phyloP scores from a whole-genome alignment of 2,888 invertebrate species.

The Cheilosia vernalis region DNA sequence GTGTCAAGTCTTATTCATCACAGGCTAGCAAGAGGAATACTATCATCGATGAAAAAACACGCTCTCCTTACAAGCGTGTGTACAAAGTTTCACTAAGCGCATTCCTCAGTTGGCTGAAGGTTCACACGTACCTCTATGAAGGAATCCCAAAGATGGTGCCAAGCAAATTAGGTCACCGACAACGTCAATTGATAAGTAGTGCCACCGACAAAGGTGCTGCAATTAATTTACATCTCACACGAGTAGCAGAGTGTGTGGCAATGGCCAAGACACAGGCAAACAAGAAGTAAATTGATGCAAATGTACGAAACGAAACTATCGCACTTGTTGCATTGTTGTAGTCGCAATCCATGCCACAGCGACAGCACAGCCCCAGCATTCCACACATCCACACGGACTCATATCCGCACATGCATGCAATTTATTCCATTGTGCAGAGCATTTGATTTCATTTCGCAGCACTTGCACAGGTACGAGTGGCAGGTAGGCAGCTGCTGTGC shows the following conservation, averaged over 20 bases:
- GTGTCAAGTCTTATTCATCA: slow-evolving; percentile 8
- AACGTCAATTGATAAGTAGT: slow-evolving; percentile 55
- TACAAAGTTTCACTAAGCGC: slow-evolving; percentile 29
- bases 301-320: slow-evolving; percentile 39
- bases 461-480: slow-evolving; percentile 15
- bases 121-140: slow-evolving; percentile 35
- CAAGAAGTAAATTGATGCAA: slow-evolving; percentile 47
- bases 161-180: slow-evolving; percentile 53
- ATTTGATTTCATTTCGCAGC: slow-evolving; percentile 59
- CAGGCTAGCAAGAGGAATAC: slow-evolving; percentile 19
- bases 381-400: slow-evolving; percentile 33
- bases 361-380: slow-evolving; percentile 51
- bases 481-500: slow-evolving; percentile 7
- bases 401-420: slow-evolving; percentile 35
- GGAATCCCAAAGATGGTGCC: slow-evolving; percentile 38
- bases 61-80: neutral
- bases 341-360: slow-evolving; percentile 26
- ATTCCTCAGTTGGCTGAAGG: slow-evolving; percentile 16
- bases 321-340: slow-evolving; percentile 72
- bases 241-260: slow-evolving; percentile 37
- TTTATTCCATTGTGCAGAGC: slow-evolving; percentile 59
- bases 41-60: neutral
- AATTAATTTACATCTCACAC: slow-evolving; percentile 71
- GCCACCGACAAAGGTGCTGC: slow-evolving; percentile 40
- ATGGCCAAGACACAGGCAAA: slow-evolving; percentile 33